Evolutionary conservation across 2,888 invertebrate genomes (phyloP), one percentile per base, ranked within the genome.

Genomic region (Cryptophagus acutangulus): DNA sequence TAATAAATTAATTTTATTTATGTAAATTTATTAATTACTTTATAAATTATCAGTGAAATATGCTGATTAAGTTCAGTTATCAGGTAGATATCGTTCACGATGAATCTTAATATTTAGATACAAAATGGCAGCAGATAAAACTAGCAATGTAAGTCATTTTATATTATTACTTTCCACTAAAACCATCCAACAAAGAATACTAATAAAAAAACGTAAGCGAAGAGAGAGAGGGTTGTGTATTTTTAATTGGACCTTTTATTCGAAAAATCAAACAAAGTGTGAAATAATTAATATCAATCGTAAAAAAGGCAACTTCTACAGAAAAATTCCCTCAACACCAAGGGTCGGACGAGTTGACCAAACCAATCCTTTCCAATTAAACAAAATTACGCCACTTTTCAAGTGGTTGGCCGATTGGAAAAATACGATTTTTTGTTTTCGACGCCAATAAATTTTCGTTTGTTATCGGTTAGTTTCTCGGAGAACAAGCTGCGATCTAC

Each of bases 401-500:
- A n/a, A 31, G 16, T 31, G 13, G 31, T n/a, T 31, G 31, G 31
- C 15, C 31, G 16, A 31, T 16, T 31, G 31, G 14, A 31, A 26
- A n/a, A 31, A 31, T 31, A 53, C 53, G 55, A 57, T 59, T 58
- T 58, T 31, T 59, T 57, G 57, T 58, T 60, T 54, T 45, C 54
- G 53, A 50, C 51, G 56, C 58, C 58, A 52, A 60, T 58, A 59
- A 58, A 61, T 60, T 56, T 48, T 43, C 51, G 54, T 58, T 56
- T 54, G 58, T 57, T 58, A 60, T 58, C 59, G 53, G 53, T 44
- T 30, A 38, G 45, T 35, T 40, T 44, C 31, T 34, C 18, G 29
- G 30, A 41, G 16, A 15, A 9, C 35, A 10, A 38, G 20, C 26
- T 34, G 26, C 36, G 48, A 48, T 46, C 26, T 41, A 46, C 46